Conservation (phyloP, 1,140 invertebrate genomes). For the Himalopsyche phryganea region DNA sequence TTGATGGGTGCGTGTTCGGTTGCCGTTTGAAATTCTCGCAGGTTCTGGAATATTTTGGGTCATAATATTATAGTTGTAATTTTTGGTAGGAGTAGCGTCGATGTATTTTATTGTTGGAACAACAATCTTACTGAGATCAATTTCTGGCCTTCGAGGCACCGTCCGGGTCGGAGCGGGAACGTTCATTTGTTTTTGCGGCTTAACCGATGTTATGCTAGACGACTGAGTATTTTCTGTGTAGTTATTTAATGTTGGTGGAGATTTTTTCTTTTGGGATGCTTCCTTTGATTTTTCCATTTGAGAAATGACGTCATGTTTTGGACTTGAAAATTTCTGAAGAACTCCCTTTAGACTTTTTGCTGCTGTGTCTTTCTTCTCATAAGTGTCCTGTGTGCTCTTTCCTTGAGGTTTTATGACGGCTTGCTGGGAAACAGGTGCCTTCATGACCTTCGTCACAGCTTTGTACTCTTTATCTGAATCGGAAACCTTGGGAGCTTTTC, state of each 20-base stretch:
- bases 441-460: constrained; percentile 63
- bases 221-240: neutral
- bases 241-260: neutral
- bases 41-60: constrained; percentile 6
- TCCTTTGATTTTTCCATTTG: constrained; percentile 41
- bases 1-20: neutral
- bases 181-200: neutral
- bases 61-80: constrained; percentile 7
- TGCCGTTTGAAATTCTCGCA: neutral
- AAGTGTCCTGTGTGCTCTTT: constrained; percentile 49
- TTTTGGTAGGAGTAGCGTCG: constrained; percentile 14
- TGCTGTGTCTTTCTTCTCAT: constrained; percentile 46
- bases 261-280: constrained; percentile 10
- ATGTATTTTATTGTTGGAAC: constrained; percentile 28
- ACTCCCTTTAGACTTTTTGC: constrained; percentile 52
- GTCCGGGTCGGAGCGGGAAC: neutral
- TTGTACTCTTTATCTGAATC: constrained; percentile 51
- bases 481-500: constrained; percentile 1
- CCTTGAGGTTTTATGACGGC: constrained; percentile 51
- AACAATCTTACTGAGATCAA: neutral
- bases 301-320: constrained; percentile 40
- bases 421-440: constrained; percentile 59
- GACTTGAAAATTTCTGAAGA: constrained; percentile 47
- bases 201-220: neutral
- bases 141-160: neutral